A percentile compares a stretch with the other conserved stretches of the same genome.
These are phyloP conservation scores for Rhimphoctona megacephalus DNA, from an alignment of 2,888 invertebrate species.

Conservation along the genomic window DNA sequence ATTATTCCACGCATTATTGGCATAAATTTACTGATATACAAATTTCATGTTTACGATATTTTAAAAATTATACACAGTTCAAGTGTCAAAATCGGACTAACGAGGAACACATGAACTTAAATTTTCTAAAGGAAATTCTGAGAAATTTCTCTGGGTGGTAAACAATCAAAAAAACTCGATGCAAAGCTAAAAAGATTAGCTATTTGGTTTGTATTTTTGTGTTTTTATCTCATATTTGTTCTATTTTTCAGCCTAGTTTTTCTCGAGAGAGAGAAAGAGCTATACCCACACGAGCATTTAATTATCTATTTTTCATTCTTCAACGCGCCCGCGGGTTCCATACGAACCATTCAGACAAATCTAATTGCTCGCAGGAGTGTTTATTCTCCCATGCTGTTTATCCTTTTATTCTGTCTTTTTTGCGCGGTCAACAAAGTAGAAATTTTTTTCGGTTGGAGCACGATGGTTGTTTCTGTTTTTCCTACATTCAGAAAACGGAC, in stretches of 20 bases:
- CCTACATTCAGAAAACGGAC: background rate
- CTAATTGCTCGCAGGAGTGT: conserved; percentile 56
- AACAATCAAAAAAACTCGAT: background rate
- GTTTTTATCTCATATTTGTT: background rate
- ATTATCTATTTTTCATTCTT: conserved; percentile 58
- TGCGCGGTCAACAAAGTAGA: conserved; percentile 3
- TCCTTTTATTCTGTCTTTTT: conserved; percentile 4
- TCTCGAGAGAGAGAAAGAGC: background rate
- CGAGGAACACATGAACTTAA: background rate
- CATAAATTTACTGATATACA: background rate
- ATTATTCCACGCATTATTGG: background rate
- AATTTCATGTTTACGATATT: too few species aligned
- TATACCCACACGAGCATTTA: conserved; percentile 20
- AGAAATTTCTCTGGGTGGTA: background rate
- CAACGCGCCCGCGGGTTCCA: conserved; percentile 24
- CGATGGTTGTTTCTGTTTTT: conserved; percentile 8
- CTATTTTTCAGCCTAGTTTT: background rate
- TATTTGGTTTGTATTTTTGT: background rate
- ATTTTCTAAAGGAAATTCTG: background rate
- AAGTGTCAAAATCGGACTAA: background rate
- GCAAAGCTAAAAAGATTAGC: background rate
- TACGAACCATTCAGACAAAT: conserved; percentile 40
- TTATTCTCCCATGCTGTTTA: conserved; percentile 26
- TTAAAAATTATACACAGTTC: background rate
- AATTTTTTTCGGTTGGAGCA: conserved; percentile 1